These are phyloP conservation scores for Climacteris rufus DNA, from an alignment of 2,113 vertebrate species.

Conservation along the genomic window DNA sequence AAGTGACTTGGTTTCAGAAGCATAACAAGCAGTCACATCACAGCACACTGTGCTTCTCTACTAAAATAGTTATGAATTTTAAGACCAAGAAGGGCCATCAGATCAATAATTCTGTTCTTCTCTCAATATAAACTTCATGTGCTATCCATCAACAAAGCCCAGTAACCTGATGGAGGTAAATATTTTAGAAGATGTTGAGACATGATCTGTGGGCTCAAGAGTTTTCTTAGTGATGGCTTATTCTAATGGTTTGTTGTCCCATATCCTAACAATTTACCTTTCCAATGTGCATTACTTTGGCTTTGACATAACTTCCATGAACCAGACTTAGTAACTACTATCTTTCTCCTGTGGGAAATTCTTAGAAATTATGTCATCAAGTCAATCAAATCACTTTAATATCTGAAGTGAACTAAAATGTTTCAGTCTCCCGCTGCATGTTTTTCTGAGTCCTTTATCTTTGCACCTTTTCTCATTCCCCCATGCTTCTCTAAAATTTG, in stretches of 20 bases:
- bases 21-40: not conserved
- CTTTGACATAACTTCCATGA: not conserved
- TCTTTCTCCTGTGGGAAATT: not conserved
- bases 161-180: not conserved
- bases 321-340: not conserved
- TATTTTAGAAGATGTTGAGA: not conserved
- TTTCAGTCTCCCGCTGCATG: not conserved
- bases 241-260: not conserved
- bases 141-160: not conserved
- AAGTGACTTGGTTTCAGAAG: not conserved
- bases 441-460: not conserved
- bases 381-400: not conserved
- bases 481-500: not conserved
- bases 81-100: not conserved
- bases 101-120: not conserved
- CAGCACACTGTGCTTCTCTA: not conserved
- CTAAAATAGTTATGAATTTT: not conserved
- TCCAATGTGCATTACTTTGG: not conserved
- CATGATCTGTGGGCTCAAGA: not conserved
- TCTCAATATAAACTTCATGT: not conserved
- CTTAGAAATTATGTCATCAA: not conserved
- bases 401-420: not conserved
- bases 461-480: not conserved
- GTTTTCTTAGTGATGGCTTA: not conserved
- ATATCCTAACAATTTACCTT: not conserved